These are phyloP conservation scores for Temnothorax rugatulus DNA, from an alignment of 2,888 invertebrate genomes.

Conservation along the genomic window DNA sequence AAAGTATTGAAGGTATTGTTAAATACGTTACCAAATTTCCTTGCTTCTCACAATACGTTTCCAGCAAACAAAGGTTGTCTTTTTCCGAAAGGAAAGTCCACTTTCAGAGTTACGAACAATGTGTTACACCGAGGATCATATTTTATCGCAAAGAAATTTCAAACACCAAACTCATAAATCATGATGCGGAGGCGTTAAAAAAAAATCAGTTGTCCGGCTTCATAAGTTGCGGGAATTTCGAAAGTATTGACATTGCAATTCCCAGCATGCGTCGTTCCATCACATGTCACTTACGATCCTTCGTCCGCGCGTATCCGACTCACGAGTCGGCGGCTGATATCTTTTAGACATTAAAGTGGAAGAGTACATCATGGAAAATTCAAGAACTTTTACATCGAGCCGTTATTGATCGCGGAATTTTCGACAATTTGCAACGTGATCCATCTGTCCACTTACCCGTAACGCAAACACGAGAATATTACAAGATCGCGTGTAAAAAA, in stretches of 20 bases:
- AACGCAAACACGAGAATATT: background rate
- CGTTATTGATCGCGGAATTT: slow-evolving; percentile 2
- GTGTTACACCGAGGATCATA: slow-evolving; percentile 22
- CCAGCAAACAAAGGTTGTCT: background rate
- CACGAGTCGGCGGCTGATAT: background rate
- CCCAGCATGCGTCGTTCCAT: slow-evolving; percentile 15
- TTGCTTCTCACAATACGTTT: background rate
- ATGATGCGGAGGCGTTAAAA: slow-evolving; percentile 20
- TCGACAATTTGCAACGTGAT: background rate
- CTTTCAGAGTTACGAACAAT: slow-evolving; percentile 30
- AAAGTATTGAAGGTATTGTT: background rate
- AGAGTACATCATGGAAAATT: slow-evolving; percentile 23
- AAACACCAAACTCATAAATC: slow-evolving; percentile 36
- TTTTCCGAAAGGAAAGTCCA: background rate
- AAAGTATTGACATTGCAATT: slow-evolving; percentile 43
- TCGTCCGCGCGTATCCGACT: background rate
- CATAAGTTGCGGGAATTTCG: slow-evolving; percentile 31
- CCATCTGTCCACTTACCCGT: background rate
- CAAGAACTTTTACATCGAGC: background rate
- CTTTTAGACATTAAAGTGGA: slow-evolving; percentile 16
- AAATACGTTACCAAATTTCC: background rate
- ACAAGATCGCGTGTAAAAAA: background rate
- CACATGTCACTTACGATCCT: slow-evolving; percentile 38
- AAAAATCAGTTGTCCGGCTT: slow-evolving; percentile 28
- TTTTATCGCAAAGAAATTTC: slow-evolving; percentile 44